Conservation (phyloP, 2,113 vertebrate genomes). For the Ophiodon elongatus region DNA sequence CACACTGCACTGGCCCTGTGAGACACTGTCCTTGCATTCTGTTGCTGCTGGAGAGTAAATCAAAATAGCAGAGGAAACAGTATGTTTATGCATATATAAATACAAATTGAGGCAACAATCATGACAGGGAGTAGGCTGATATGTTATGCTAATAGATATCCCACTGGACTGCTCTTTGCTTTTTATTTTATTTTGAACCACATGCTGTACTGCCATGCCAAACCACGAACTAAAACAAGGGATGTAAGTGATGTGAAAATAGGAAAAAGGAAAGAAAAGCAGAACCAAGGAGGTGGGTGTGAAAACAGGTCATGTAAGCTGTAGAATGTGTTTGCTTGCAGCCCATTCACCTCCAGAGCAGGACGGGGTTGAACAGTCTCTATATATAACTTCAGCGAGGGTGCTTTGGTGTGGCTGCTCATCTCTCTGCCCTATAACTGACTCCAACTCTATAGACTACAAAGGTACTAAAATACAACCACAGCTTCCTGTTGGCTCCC, state of each 20-base stretch:
- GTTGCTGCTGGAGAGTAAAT: slow-evolving; percentile 58
- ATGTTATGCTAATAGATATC: neutral
- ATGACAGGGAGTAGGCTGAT: slow-evolving; percentile 14
- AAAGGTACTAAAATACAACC: slow-evolving; percentile 43
- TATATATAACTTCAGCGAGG: slow-evolving; percentile 72
- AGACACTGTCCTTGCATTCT: slow-evolving; percentile 81
- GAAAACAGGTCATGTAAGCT: slow-evolving; percentile 63
- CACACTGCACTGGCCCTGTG: slow-evolving; percentile 38
- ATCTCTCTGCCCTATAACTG: slow-evolving; percentile 71
- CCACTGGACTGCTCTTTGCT: slow-evolving; percentile 12
- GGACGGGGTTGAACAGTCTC: slow-evolving; percentile 51
- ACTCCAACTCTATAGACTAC: slow-evolving; percentile 51
- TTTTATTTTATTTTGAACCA: slow-evolving; percentile 21
- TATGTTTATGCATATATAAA: slow-evolving; percentile 4
- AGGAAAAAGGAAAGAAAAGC: slow-evolving; percentile 27
- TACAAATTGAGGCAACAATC: neutral
- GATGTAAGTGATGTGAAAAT: slow-evolving; percentile 25
- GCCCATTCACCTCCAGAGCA: slow-evolving; percentile 54
- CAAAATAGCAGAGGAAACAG: neutral
- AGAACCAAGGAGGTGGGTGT: slow-evolving; percentile 30
- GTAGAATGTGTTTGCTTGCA: slow-evolving; percentile 45
- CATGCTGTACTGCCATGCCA: slow-evolving; percentile 1
- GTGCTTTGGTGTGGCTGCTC: slow-evolving; percentile 69
- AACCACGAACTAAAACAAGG: slow-evolving; percentile 37
- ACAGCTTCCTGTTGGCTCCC: slow-evolving; percentile 42